phyloP scores from a whole-genome alignment of 1,140 invertebrate genomes.

The Drosophila ambigua region DNA sequence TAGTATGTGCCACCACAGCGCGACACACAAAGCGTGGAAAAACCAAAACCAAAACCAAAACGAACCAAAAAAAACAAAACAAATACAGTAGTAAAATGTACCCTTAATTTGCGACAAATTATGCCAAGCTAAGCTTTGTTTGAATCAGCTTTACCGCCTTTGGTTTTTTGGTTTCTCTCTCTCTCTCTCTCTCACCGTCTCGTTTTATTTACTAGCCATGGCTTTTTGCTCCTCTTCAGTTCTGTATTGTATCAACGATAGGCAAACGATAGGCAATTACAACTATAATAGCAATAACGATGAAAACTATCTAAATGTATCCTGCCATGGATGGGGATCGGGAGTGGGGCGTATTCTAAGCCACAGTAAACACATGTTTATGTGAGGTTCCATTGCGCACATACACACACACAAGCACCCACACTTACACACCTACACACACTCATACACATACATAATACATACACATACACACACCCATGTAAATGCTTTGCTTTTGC shows the following conservation, averaged over 20 bases:
- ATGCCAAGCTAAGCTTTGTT: constrained; percentile 54
- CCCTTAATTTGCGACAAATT: constrained; percentile 49
- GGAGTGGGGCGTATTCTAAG: constrained; percentile 15
- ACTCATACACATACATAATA: constrained; percentile 12
- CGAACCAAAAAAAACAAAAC: constrained; percentile 11
- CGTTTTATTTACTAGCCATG: constrained; percentile 51
- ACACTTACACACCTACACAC: constrained; percentile 20
- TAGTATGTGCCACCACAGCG: background rate
- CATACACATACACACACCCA: constrained; percentile 9
- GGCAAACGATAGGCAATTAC: constrained; percentile 20
- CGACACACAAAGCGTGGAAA: constrained; percentile 11
- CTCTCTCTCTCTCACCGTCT: background rate
- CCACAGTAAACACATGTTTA: constrained; percentile 24
- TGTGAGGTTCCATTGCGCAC: constrained; percentile 71
- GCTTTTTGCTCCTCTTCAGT: constrained; percentile 44
- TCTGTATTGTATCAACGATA: constrained; percentile 33
- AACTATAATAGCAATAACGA: constrained; percentile 28
- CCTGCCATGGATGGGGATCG: constrained; percentile 26
- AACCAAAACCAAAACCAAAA: constrained; percentile 14
- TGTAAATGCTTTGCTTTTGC: constrained; percentile 60
- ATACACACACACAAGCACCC: constrained; percentile 41
- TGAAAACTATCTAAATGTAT: constrained; percentile 8
- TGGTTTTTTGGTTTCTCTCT: constrained; percentile 41
- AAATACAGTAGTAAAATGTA: constrained; percentile 17
- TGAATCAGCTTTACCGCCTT: constrained; percentile 50